Evolutionary conservation across 1,140 invertebrate genomes (phyloP).

Genomic region (Thaumetopoea pityocampa): DNA sequence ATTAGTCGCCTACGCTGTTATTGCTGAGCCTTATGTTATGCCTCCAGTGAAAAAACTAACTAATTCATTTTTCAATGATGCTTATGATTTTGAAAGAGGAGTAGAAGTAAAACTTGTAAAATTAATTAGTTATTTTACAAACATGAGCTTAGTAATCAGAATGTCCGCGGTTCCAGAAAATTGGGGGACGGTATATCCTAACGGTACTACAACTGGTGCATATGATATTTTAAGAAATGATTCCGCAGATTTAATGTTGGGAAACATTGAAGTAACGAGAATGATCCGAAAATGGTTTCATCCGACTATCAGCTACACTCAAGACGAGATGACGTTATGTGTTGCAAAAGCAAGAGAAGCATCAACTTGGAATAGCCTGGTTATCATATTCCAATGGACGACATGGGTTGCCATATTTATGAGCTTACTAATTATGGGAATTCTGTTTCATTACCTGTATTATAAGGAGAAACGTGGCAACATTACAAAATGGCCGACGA

Average conservation of each 20-base stretch:
- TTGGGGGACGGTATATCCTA: slow-evolving; percentile 51
- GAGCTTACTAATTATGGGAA: slow-evolving; percentile 52
- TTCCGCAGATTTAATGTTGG: slow-evolving; percentile 59
- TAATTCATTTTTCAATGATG: slow-evolving; percentile 47
- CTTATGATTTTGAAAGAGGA: slow-evolving; percentile 63
- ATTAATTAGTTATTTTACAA: slow-evolving; percentile 64
- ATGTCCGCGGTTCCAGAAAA: slow-evolving; percentile 59
- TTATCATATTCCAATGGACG: slow-evolving; percentile 69
- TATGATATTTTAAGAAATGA: slow-evolving; percentile 52
- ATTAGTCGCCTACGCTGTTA: slow-evolving; percentile 57
- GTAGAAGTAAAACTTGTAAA: slow-evolving; percentile 69
- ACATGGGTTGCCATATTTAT: slow-evolving; percentile 63
- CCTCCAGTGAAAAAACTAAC: slow-evolving; percentile 46
- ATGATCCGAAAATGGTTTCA: slow-evolving; percentile 64
- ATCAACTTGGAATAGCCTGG: slow-evolving; percentile 64
- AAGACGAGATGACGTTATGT: slow-evolving; percentile 73
- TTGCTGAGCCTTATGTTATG: slow-evolving; percentile 71
- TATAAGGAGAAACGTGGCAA: slow-evolving; percentile 48
- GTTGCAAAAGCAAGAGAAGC: slow-evolving; percentile 56
- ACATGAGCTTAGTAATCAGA: slow-evolving; percentile 60
- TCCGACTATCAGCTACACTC: slow-evolving; percentile 65
- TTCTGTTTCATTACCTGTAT: slow-evolving; percentile 62
- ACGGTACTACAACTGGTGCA: slow-evolving; percentile 56
- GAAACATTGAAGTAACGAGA: slow-evolving; percentile 68
- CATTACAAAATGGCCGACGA: slow-evolving; percentile 64